Conservation (phyloP, 2,113 vertebrate genomes). For the Ciconia stormi region DNA sequence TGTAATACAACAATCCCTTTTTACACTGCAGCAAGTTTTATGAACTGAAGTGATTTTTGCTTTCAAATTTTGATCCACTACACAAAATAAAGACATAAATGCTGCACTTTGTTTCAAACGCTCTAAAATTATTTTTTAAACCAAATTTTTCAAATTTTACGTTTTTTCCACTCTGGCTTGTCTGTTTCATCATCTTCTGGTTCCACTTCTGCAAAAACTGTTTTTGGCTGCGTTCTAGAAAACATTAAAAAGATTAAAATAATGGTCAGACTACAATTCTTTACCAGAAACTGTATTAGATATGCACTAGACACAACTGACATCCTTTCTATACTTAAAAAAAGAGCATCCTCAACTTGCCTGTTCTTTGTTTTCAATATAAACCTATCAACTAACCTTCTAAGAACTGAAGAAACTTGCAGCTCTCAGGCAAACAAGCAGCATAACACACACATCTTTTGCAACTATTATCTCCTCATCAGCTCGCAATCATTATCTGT, state of each 20-base stretch:
- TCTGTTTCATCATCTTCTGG: slow-evolving; percentile 91
- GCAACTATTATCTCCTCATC: neutral
- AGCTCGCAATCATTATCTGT: neutral
- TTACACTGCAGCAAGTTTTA: neutral
- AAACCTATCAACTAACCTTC: neutral
- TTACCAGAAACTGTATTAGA: neutral
- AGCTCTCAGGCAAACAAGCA: neutral
- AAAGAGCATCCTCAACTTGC: neutral
- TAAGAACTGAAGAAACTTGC: neutral
- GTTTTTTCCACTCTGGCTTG: slow-evolving; percentile 97
- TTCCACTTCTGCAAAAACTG: slow-evolving; percentile 91
- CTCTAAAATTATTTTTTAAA: neutral
- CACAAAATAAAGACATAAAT: neutral
- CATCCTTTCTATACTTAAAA: neutral
- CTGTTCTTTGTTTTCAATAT: neutral
- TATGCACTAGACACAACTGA: neutral
- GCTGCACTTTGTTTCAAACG: neutral
- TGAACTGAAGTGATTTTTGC: neutral
- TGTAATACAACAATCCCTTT: neutral
- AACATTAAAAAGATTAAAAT: slow-evolving; percentile 45
- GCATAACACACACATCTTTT: neutral
- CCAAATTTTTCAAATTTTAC: slow-evolving; percentile 87
- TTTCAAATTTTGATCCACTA: neutral
- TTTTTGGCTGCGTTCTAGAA: slow-evolving; percentile 90
- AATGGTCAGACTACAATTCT: neutral